phyloP scores from a whole-genome alignment of 1,140 invertebrate species.

The Lepidurus apus region DNA sequence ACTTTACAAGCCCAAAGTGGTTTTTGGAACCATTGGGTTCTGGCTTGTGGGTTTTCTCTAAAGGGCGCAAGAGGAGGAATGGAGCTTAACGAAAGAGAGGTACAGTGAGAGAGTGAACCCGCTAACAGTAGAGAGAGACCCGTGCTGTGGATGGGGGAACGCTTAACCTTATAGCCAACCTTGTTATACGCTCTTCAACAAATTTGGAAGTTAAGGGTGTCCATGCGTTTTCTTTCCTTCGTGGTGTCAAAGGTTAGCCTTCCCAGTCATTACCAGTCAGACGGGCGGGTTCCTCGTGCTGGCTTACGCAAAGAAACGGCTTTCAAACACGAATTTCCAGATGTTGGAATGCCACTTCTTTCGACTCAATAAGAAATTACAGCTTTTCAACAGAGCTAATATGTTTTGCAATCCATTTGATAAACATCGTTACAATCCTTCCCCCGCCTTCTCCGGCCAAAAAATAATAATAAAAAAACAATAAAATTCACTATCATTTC shows the following conservation, averaged over 20 bases:
- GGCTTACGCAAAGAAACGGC: neutral
- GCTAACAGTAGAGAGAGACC: neutral
- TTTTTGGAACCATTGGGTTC: too few relatives aligned
- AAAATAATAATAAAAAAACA: too few relatives aligned
- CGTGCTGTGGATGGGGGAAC: neutral
- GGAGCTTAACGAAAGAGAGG: too few relatives aligned
- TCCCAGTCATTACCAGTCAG: conserved; percentile 7
- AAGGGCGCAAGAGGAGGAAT: too few relatives aligned
- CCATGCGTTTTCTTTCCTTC: neutral
- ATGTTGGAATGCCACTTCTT: neutral
- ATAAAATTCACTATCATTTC: too few relatives aligned
- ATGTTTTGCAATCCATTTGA: too few relatives aligned
- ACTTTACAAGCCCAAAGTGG: too few relatives aligned
- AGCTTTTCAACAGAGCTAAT: too few relatives aligned
- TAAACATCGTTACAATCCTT: too few relatives aligned
- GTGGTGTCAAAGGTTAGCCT: conserved; percentile 1
- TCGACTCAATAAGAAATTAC: too few relatives aligned
- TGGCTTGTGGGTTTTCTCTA: too few relatives aligned
- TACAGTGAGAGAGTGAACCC: neutral
- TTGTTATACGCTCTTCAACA: neutral
- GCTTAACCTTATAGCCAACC: neutral
- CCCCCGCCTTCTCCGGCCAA: too few relatives aligned
- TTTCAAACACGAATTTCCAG: neutral
- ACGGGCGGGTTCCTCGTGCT: conserved; percentile 17
- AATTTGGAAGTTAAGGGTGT: neutral